Evolutionary conservation across 2,888 invertebrate genomes (phyloP), one percentile per base, ranked within the genome.

Genomic region (Rotaria socialis): DNA sequence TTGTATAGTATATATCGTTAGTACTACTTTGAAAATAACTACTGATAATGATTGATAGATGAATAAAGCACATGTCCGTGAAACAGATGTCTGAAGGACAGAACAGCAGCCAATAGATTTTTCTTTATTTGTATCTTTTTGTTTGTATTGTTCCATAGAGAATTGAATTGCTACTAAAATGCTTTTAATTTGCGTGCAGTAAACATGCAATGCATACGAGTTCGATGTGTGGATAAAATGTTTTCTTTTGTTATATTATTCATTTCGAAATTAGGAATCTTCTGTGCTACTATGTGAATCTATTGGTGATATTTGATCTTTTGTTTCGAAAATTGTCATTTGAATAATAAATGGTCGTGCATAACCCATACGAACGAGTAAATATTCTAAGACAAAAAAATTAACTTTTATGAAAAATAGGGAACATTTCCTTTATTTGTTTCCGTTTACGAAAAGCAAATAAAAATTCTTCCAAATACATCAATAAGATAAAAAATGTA

Each of bases 71-170:
- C 67, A 41, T 27, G 35, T 7, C 35, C 35, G 67, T 67, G 67
- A 67, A 35, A 41, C 67, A 67, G 67, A 67, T 67, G 67, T 67
- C 67, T 67, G 67, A 67, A 67, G 67, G 67, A 67, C 35, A 67
- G 67, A 67, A 67, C 67, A 67, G 67, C 27, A 35, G 35, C 35
- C 27, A 52, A 52, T 52, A 16, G 19, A 55, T 55, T 55, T 22
- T 55, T 55, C 55, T 55, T 55, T 22, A 55, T 55, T 55, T 55
- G 3, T 55, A 55, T 55, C 22, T 19, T 55, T 55, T 52, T 52
- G 11, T 52, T 55, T 22, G 7, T 55, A 22, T 55, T 55, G 19
- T 22, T 55, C 22, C 22, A 0, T 55, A 55, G 55, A 22, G 22
- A 22, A 55, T 55, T 55, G 55, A 2, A 55, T 55, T 55, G 55